A percentile compares a stretch with the other conserved stretches of the same genome.
These are phyloP conservation scores for Sebastes steindachneri DNA, from an alignment of 2,797 vertebrate genomes.

Conservation along the genomic window DNA sequence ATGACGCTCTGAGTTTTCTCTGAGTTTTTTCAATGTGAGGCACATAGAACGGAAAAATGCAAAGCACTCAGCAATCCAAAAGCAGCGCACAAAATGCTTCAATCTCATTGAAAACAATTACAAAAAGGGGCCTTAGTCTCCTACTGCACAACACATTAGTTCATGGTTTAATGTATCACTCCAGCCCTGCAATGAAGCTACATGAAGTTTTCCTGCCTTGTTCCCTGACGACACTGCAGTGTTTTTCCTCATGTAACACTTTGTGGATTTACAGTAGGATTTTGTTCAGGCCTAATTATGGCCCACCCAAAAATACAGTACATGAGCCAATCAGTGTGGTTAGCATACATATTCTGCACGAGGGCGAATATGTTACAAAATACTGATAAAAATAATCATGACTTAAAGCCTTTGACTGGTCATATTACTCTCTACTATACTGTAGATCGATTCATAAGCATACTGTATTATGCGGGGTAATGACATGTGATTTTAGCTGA, in stretches of 20 bases:
- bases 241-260: constrained; percentile 31
- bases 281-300: constrained; percentile 9
- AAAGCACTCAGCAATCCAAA: no score
- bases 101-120: neutral
- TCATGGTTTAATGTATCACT: neutral
- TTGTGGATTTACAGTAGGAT: constrained; percentile 24
- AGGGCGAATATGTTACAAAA: constrained; percentile 16
- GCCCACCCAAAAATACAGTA: constrained; percentile 22
- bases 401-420: constrained; percentile 4
- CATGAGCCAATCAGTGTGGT: constrained; percentile 11
- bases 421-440: neutral
- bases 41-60: no score
- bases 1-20: no score
- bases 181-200: neutral
- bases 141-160: neutral
- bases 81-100: no score
- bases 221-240: neutral
- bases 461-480: constrained; percentile 26
- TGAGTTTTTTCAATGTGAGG: no score
- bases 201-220: neutral
- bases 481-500: constrained; percentile 52
- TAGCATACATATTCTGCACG: neutral
- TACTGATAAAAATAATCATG: constrained; percentile 6
- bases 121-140: neutral
- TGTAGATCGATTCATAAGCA: constrained; percentile 18